A percentile compares a stretch with the other conserved stretches of the same genome.
phyloP scores from a whole-genome alignment of 2,888 invertebrate genomes.

The Torymus aiolomorphi region DNA sequence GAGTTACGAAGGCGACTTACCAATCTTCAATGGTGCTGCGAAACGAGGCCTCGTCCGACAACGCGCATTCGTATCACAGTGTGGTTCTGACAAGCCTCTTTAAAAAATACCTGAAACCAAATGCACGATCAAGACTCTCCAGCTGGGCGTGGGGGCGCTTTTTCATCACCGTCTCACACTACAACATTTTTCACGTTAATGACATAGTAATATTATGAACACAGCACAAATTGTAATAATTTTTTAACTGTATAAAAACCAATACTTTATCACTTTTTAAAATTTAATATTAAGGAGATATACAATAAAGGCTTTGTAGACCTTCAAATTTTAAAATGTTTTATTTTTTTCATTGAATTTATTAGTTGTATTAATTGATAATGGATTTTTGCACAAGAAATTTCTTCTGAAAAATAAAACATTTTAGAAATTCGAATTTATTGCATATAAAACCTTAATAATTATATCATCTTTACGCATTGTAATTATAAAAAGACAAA shows the following conservation, averaged over 20 bases:
- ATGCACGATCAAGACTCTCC: conserved; percentile 29
- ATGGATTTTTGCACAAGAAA: neutral
- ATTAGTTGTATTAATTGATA: neutral
- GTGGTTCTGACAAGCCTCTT: conserved; percentile 31
- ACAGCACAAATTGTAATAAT: neutral
- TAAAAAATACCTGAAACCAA: conserved; percentile 57
- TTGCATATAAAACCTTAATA: conserved; percentile 8
- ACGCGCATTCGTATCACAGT: conserved; percentile 20
- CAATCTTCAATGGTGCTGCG: conserved; percentile 64
- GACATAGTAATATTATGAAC: conserved; percentile 4
- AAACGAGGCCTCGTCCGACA: conserved; percentile 29
- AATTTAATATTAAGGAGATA: conserved; percentile 2
- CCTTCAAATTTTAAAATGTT: neutral
- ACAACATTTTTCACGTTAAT: conserved; percentile 14
- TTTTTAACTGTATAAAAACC: too few species aligned
- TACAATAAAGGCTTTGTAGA: neutral
- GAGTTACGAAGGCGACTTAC: conserved; percentile 72
- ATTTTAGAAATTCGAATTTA: conserved; percentile 5
- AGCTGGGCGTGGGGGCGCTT: neutral
- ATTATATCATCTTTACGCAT: conserved; percentile 7
- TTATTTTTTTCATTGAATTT: conserved; percentile 1
- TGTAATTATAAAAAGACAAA: neutral
- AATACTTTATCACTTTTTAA: neutral
- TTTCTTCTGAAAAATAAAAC: conserved; percentile 2
- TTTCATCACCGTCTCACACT: conserved; percentile 4